Evolutionary conservation across 2,797 vertebrate genomes (phyloP).

Genomic region (Chelonia mydas): DNA sequence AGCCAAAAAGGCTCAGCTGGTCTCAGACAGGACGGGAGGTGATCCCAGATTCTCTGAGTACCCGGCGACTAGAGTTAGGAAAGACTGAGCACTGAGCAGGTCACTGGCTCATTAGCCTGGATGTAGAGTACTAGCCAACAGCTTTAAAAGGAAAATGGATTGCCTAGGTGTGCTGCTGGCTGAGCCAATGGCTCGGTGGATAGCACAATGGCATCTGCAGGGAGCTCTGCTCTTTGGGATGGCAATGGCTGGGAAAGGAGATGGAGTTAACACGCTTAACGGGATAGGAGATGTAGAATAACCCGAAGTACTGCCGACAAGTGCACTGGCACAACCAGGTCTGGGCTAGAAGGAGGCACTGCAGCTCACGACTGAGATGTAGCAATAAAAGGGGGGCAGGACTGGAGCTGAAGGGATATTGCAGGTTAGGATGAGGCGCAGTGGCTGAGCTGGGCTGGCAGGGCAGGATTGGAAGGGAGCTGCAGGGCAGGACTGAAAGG

Average conservation of each 20-base stretch:
- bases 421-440: neutral
- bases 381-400: neutral
- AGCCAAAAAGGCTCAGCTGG: neutral
- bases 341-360: neutral
- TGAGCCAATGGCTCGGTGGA: neutral
- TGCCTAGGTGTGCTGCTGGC: neutral
- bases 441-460: rapidly evolving
- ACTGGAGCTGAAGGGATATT: neutral
- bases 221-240: neutral
- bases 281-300: neutral
- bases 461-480: neutral
- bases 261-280: neutral
- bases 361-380: neutral
- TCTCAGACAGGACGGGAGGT: neutral
- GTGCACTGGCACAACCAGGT: neutral
- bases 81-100: neutral
- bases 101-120: neutral
- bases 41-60: neutral
- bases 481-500: neutral
- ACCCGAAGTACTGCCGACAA: neutral
- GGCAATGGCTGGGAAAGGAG: neutral
- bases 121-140: neutral
- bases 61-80: neutral
- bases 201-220: neutral
- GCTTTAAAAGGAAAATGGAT: neutral